A percentile compares a stretch with the other conserved stretches of the same genome.
These are phyloP conservation scores for Pocillopora meandrina DNA, from an alignment of 92 coral and sea anemone genomes.

Conservation along the genomic window DNA sequence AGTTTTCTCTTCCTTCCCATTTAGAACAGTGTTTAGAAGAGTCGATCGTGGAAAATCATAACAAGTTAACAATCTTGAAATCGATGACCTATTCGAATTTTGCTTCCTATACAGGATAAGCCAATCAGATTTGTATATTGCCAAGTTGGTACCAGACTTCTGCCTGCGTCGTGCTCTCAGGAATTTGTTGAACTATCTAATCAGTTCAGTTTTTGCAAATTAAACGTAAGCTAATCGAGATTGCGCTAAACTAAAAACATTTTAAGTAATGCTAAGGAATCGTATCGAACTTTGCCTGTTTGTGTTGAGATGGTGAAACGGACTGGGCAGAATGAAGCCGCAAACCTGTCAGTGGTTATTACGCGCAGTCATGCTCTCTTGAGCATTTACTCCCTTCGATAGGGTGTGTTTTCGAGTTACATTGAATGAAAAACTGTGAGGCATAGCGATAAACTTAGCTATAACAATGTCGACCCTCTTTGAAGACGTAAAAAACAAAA, in stretches of 20 bases:
- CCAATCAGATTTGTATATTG: slow-evolving; percentile 28
- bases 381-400: neutral
- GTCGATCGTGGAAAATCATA: neutral
- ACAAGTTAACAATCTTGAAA: neutral
- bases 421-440: neutral
- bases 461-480: slow-evolving; percentile 7
- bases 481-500: slow-evolving; percentile 55
- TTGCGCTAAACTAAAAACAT: too few species aligned
- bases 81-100: slow-evolving; percentile 31
- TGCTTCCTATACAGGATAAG: neutral
- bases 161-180: neutral
- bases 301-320: too few species aligned
- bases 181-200: neutral
- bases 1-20: slow-evolving; percentile 34
- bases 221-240: too few species aligned
- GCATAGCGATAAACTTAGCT: neutral
- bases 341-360: slow-evolving; percentile 30
- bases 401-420: slow-evolving; percentile 32
- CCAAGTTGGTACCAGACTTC: neutral
- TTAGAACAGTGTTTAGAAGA: neutral
- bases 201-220: too few species aligned
- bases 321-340: slow-evolving; percentile 10
- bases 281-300: too few species aligned
- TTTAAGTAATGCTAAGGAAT: too few species aligned
- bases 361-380: slow-evolving; percentile 3